phyloP scores from a whole-genome alignment of 1,140 invertebrate species.

The Diprion similis region DNA sequence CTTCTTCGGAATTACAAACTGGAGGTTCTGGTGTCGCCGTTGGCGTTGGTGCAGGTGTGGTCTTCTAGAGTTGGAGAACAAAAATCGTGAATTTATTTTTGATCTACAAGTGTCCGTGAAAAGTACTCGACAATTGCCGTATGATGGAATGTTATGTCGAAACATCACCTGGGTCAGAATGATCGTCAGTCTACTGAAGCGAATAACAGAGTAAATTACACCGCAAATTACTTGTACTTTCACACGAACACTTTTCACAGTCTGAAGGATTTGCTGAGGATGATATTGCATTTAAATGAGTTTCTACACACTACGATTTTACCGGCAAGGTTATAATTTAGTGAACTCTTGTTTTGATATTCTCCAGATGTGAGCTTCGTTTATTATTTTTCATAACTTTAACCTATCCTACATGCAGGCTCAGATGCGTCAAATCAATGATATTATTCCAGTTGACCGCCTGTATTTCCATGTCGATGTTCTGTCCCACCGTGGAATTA shows the following conservation, averaged over 20 bases:
- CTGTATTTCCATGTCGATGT: no score
- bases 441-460: neutral
- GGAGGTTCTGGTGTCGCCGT: conserved; percentile 39
- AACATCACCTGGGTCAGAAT: no score
- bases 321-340: conserved; percentile 16
- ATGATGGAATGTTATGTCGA: no score
- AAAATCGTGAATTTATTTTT: neutral
- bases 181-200: no score
- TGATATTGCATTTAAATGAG: conserved; percentile 32
- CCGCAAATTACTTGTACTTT: no score
- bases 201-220: no score
- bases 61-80: conserved; percentile 36
- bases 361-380: neutral
- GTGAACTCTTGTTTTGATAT: neutral
- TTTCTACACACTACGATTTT: conserved; percentile 31
- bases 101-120: no score
- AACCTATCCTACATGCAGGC: no score
- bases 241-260: no score
- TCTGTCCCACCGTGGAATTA: no score
- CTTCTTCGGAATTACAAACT: conserved; percentile 32
- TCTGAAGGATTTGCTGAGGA: conserved; percentile 25
- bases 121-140: no score
- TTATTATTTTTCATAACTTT: neutral
- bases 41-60: conserved; percentile 36
- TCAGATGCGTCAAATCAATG: neutral